These are phyloP conservation scores for Acipenser ruthenus DNA, from an alignment of 2,797 vertebrate species.

Conservation along the genomic window DNA sequence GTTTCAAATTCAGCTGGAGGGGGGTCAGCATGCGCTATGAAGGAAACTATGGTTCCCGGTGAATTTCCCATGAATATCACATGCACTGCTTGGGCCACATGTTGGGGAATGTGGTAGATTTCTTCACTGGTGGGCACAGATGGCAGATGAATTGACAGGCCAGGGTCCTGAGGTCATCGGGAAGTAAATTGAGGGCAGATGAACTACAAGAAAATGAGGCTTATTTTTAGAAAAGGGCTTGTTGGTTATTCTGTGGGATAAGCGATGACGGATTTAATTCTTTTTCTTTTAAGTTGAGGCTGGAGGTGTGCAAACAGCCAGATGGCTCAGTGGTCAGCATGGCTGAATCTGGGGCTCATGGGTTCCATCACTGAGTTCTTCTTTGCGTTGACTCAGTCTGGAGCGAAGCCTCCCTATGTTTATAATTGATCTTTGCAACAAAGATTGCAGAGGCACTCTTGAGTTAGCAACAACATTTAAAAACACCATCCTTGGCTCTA, in stretches of 20 bases:
- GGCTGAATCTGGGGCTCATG: not conserved
- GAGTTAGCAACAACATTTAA: too few relatives aligned
- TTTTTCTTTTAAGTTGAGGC: not conserved
- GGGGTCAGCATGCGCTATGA: not conserved
- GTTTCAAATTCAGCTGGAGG: too few relatives aligned
- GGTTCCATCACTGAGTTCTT: not conserved
- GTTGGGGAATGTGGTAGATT: constrained; percentile 48
- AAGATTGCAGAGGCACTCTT: too few relatives aligned
- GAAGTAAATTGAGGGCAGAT: constrained; percentile 95
- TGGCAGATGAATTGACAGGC: constrained; percentile 66
- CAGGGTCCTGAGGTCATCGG: constrained; percentile 78
- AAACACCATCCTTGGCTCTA: too few relatives aligned
- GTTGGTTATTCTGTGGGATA: not conserved
- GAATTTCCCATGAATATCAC: constrained; percentile 58
- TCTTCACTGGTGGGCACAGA: constrained; percentile 60
- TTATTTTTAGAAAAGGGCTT: constrained; percentile 54
- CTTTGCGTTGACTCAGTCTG: not conserved
- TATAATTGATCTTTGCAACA: too few relatives aligned
- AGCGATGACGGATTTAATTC: not conserved
- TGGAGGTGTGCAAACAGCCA: not conserved
- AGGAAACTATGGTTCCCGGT: constrained; percentile 50
- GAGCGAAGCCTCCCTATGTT: not conserved
- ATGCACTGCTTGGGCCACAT: constrained; percentile 54
- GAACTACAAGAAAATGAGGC: constrained; percentile 53
- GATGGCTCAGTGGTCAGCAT: not conserved